phyloP scores from a whole-genome alignment of 2,113 vertebrate genomes.

The Ginglymostoma cirratum region DNA sequence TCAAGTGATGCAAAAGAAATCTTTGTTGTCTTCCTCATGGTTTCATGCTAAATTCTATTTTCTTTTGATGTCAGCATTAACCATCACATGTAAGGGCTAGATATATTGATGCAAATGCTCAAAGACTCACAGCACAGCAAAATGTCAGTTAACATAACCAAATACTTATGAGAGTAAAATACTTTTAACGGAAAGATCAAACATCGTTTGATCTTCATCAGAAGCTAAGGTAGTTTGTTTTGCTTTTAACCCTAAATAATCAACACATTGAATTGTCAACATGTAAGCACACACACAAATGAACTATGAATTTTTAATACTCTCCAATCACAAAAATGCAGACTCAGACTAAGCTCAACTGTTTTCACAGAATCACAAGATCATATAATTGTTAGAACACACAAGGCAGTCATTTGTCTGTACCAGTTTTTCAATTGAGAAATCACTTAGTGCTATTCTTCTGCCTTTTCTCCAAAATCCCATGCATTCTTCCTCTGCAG shows the following conservation, averaged over 20 bases:
- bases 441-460: too few relatives aligned
- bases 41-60: neutral
- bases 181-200: neutral
- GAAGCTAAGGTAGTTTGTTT: neutral
- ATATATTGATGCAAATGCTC: neutral
- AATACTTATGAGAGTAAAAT: neutral
- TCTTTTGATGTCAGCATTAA: neutral
- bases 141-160: neutral
- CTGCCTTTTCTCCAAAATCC: too few relatives aligned
- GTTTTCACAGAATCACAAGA: neutral
- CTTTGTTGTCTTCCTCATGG: neutral
- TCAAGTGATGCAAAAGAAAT: neutral
- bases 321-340: neutral
- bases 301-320: too few relatives aligned
- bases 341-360: neutral
- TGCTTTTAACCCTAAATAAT: neutral
- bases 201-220: neutral
- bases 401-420: too few relatives aligned
- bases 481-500: too few relatives aligned
- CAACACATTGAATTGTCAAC: neutral
- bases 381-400: too few relatives aligned
- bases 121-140: neutral
- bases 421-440: too few relatives aligned
- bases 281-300: too few relatives aligned
- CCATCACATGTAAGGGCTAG: neutral